Evolutionary conservation across 2,113 vertebrate genomes (phyloP).

Genomic region (Siniperca knerii): DNA sequence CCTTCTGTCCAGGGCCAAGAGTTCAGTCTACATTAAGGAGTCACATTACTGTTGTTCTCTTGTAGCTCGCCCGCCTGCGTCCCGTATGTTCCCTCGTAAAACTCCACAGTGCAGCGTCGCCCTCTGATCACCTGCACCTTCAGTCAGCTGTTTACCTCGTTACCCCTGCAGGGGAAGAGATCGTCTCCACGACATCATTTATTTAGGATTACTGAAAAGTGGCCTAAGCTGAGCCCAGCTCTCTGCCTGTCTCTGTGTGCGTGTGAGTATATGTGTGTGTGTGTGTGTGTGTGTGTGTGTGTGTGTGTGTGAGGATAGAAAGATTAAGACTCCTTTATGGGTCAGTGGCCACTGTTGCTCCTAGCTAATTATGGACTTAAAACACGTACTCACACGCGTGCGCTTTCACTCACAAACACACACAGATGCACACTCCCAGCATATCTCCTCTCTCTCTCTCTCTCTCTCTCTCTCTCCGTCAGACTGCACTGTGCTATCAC

Average conservation of each 20-base stretch:
- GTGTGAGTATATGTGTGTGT: constrained; percentile 28
- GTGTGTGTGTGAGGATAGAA: constrained; percentile 48
- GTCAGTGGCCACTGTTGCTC: constrained; percentile 65
- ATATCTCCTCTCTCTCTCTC: constrained; percentile 26
- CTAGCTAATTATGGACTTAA: constrained; percentile 73
- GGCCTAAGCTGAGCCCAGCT: constrained; percentile 55
- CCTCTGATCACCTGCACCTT: constrained; percentile 61
- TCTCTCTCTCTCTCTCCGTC: constrained; percentile 18
- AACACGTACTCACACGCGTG: constrained; percentile 54
- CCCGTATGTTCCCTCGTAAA: constrained; percentile 57
- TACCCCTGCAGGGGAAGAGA: constrained; percentile 56
- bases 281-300: constrained; percentile 44
- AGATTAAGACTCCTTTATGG: constrained; percentile 73
- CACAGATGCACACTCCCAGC: constrained; percentile 21
- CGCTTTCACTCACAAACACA: constrained; percentile 33
- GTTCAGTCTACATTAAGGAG: constrained; percentile 67
- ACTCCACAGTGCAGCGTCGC: constrained; percentile 24
- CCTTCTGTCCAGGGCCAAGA: constrained; percentile 53
- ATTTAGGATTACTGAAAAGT: constrained; percentile 79
- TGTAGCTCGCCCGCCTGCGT: constrained; percentile 33
- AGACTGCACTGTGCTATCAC: constrained; percentile 69
- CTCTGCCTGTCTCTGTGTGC: constrained; percentile 12
- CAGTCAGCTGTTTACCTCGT: constrained; percentile 62
- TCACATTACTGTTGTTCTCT: constrained; percentile 63
- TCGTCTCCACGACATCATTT: constrained; percentile 69